These are phyloP conservation scores for Latheticus oryzae DNA, from an alignment of 2,888 invertebrate genomes.

Conservation along the genomic window DNA sequence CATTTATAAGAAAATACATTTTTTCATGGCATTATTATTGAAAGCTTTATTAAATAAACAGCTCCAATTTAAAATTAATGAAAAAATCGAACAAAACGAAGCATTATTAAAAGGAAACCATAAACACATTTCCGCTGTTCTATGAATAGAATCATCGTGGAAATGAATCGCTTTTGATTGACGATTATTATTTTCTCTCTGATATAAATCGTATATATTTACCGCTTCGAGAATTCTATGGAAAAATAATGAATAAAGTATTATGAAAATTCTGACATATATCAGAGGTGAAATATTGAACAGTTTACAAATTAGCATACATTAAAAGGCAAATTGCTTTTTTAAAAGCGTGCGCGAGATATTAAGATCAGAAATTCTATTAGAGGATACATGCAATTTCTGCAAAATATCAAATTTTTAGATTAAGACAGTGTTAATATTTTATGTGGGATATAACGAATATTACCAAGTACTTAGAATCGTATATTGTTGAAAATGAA, in stretches of 20 bases:
- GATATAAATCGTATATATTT: constrained; percentile 3
- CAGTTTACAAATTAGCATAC: constrained; percentile 26
- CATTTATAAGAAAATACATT: no score
- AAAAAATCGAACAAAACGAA: constrained; percentile 21
- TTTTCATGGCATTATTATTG: no score
- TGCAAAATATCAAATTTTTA: no score
- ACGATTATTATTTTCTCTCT: constrained; percentile 18
- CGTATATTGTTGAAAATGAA: constrained; percentile 9
- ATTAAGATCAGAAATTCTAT: no score
- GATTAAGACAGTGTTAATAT: no score
- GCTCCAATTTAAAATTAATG: constrained; percentile 17
- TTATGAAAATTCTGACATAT: constrained; percentile 26
- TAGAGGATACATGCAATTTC: no score
- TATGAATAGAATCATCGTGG: background rate
- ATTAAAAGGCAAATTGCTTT: constrained; percentile 27
- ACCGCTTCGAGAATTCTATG: constrained; percentile 1
- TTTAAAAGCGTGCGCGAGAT: constrained; percentile 9
- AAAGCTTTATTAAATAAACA: no score
- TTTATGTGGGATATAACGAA: no score
- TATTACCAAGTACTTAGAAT: no score
- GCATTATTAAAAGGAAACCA: constrained; percentile 24
- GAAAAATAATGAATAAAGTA: constrained; percentile 20
- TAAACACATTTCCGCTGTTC: constrained; percentile 26
- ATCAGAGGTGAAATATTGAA: constrained; percentile 24
- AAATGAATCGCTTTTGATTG: constrained; percentile 4